phyloP scores from a whole-genome alignment of 2,888 invertebrate species.

The Gibbula magus region DNA sequence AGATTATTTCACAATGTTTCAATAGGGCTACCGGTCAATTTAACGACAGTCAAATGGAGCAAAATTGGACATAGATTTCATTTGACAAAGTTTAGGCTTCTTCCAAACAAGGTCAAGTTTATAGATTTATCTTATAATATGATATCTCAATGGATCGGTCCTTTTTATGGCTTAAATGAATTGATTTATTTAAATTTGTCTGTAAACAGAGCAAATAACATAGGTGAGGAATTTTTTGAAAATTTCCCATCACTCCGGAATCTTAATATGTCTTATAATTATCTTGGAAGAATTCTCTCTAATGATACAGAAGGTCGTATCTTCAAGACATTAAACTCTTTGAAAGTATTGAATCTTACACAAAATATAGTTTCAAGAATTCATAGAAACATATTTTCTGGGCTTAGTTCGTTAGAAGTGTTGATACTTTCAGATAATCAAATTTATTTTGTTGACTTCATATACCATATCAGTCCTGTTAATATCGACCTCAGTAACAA shows the following conservation, averaged over 20 bases:
- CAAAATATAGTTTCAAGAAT: conserved; percentile 3
- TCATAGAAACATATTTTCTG: not conserved
- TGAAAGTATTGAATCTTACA: no score
- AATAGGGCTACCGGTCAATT: no score
- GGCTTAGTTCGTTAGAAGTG: not conserved
- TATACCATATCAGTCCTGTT: not conserved
- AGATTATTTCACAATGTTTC: no score
- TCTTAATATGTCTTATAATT: conserved; percentile 23
- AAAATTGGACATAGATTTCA: no score
- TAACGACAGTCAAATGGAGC: no score
- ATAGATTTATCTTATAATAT: no score
- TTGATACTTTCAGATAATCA: not conserved
- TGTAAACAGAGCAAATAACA: not conserved
- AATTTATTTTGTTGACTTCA: not conserved
- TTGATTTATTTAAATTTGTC: conserved; percentile 21
- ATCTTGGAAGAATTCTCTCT: not conserved
- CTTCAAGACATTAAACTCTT: no score
- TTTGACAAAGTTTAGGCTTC: no score
- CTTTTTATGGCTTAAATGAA: conserved; percentile 7
- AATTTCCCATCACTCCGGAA: no score
- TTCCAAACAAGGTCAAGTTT: no score
- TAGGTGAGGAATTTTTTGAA: not conserved
- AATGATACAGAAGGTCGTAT: not conserved
- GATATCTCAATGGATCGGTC: not conserved
- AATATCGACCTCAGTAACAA: no score